Evolutionary conservation across 2,888 invertebrate species (phyloP).

Genomic region (Phania funesta): DNA sequence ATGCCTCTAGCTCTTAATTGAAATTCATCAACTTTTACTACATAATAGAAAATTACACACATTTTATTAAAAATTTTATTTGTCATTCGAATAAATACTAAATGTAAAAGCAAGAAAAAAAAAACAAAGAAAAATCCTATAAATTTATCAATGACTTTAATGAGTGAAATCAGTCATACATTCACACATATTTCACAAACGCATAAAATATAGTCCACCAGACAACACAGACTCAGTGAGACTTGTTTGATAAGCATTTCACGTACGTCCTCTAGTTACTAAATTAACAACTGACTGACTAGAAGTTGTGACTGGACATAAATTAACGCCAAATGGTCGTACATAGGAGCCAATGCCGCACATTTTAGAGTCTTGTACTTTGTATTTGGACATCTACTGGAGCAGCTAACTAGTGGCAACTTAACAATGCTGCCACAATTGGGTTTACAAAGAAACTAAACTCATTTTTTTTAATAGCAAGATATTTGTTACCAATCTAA

Average conservation of each 20-base stretch:
- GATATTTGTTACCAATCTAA: constrained; percentile 35
- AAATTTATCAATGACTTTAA: constrained; percentile 62
- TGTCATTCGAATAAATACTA: constrained; percentile 18
- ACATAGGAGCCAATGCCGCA: constrained; percentile 49
- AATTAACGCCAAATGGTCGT: constrained; percentile 66
- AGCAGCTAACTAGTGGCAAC: not conserved
- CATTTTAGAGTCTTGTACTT: constrained; percentile 19
- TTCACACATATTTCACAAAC: not conserved
- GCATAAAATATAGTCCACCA: constrained; percentile 14
- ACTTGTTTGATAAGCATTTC: constrained; percentile 61
- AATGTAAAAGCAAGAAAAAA: not conserved
- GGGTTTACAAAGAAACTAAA: not conserved
- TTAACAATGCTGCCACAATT: not conserved
- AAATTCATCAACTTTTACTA: constrained; percentile 11
- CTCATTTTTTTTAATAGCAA: constrained; percentile 9
- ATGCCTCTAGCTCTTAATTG: not conserved
- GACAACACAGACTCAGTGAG: not conserved
- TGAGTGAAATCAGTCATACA: constrained; percentile 2
- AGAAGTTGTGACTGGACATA: constrained; percentile 66
- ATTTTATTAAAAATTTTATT: constrained; percentile 44
- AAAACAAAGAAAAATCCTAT: constrained; percentile 6
- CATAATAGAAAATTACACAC: constrained; percentile 25
- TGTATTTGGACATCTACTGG: constrained; percentile 40
- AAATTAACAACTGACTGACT: constrained; percentile 66
- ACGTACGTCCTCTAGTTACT: constrained; percentile 68